Evolutionary conservation across 2,113 vertebrate species (phyloP).

Genomic region (Microtus oregoni): DNA sequence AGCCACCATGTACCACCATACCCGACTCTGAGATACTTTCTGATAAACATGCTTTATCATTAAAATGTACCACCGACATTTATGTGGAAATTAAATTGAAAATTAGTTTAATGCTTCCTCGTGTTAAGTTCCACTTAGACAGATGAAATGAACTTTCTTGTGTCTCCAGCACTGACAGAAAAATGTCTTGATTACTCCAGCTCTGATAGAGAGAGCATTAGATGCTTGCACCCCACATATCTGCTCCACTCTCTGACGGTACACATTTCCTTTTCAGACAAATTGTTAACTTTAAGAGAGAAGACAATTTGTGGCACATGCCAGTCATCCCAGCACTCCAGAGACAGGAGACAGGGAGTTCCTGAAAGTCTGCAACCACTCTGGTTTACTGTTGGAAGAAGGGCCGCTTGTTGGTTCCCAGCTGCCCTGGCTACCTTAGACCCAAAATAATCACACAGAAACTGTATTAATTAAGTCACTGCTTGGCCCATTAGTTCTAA

Average conservation of each 20-base stretch:
- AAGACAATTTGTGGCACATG: not conserved
- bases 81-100: not conserved
- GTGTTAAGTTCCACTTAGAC: not conserved
- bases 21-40: not conserved
- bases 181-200: not conserved
- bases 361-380: not conserved
- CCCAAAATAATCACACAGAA: no score
- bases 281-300: not conserved
- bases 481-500: no score
- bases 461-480: no score
- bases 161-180: not conserved
- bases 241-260: not conserved
- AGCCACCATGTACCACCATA: not conserved
- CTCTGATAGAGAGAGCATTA: not conserved
- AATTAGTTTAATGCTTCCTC: slow-evolving; percentile 28
- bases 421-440: no score
- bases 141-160: not conserved
- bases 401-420: no score
- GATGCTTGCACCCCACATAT: not conserved
- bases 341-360: not conserved
- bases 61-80: not conserved
- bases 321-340: not conserved
- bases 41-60: not conserved
- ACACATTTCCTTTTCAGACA: not conserved
- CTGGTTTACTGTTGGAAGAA: not conserved